Percentiles rank a stretch among this genome's conserved stretches.
These are phyloP conservation scores for Aethes cnicana DNA, from an alignment of 2,888 invertebrate genomes.

Conservation along the genomic window DNA sequence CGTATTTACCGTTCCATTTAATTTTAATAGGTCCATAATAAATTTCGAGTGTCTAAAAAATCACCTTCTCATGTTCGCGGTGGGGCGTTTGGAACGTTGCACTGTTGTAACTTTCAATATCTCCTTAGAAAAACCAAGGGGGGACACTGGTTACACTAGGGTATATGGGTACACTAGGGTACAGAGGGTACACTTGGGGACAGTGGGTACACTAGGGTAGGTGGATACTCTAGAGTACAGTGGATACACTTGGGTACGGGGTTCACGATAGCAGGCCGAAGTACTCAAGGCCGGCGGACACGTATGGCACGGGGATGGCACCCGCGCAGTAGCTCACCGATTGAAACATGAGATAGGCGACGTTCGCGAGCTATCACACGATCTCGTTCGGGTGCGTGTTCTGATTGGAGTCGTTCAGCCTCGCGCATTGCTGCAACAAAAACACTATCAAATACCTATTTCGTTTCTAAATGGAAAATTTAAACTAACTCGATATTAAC, in stretches of 20 bases:
- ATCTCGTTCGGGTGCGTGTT: constrained; percentile 93
- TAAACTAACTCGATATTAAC: too few relatives aligned
- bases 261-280: constrained; percentile 70
- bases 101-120: constrained; percentile 56
- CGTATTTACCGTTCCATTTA: constrained; percentile 57
- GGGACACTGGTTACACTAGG: constrained; percentile 52
- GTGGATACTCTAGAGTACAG: constrained; percentile 21
- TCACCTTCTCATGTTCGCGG: constrained; percentile 76
- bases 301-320: constrained; percentile 75
- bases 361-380: constrained; percentile 89
- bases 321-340: constrained; percentile 83
- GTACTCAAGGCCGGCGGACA: constrained; percentile 67
- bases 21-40: constrained; percentile 61
- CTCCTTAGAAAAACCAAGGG: constrained; percentile 54
- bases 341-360: constrained; percentile 86
- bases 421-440: constrained; percentile 89
- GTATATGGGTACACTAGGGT: not conserved
- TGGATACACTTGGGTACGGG: constrained; percentile 48
- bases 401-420: constrained; percentile 91
- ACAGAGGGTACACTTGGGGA: constrained; percentile 2
- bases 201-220: not conserved
- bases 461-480: not conserved
- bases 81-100: constrained; percentile 49
- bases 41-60: constrained; percentile 61
- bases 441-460: constrained; percentile 30